These are phyloP conservation scores for Melipona beecheii DNA, from an alignment of 2,888 invertebrate genomes.

Conservation along the genomic window DNA sequence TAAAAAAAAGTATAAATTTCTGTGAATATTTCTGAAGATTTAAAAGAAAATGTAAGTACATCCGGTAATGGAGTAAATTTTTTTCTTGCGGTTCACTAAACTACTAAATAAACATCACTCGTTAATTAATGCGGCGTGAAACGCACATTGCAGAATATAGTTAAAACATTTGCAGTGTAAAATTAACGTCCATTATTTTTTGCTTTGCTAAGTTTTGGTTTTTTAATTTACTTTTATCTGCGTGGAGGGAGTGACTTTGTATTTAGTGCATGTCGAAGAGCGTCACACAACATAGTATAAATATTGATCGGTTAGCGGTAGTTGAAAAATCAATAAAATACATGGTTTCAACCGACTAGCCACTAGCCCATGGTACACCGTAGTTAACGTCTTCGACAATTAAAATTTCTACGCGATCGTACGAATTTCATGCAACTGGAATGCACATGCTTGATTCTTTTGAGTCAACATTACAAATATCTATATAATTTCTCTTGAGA, in stretches of 20 bases:
- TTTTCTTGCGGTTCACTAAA: no score
- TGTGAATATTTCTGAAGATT: no score
- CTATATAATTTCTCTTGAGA: not conserved
- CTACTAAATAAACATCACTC: no score
- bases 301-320: conserved; percentile 41
- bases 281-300: conserved; percentile 45
- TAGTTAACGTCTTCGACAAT: not conserved
- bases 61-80: no score
- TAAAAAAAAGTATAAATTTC: no score
- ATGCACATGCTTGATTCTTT: not conserved
- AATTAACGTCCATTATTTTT: not conserved
- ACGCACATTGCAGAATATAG: not conserved
- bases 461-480: not conserved
- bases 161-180: not conserved
- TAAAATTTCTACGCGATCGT: not conserved
- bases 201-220: not conserved
- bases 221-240: not conserved
- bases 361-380: not conserved
- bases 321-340: conserved; percentile 19
- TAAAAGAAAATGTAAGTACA: no score
- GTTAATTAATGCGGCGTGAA: no score
- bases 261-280: not conserved
- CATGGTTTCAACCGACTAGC: not conserved
- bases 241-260: not conserved
- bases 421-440: not conserved